A percentile compares a stretch with the other conserved stretches of the same genome.
Evolutionary conservation across 2,888 invertebrate genomes (phyloP).

Genomic region (Spatulosminthurus flaviceps): DNA sequence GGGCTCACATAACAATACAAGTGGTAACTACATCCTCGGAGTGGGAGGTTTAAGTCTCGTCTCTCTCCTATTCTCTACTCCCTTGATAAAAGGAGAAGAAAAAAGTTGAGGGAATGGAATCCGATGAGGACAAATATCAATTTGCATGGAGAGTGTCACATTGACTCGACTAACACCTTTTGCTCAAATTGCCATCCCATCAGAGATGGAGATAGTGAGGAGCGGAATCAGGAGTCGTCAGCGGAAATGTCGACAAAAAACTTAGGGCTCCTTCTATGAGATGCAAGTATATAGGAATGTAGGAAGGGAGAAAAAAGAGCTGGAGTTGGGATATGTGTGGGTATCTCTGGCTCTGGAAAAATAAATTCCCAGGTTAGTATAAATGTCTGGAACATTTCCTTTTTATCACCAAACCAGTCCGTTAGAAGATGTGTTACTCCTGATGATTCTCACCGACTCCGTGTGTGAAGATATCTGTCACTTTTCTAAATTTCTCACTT

Average conservation of each 20-base stretch:
- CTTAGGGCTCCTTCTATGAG: neutral
- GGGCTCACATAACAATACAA: constrained; percentile 1
- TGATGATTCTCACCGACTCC: constrained; percentile 13
- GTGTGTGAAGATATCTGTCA: constrained; percentile 10
- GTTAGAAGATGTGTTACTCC: neutral
- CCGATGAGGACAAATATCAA: constrained; percentile 25
- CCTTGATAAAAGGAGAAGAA: neutral
- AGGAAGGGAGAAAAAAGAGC: too few relatives aligned
- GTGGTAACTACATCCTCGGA: neutral
- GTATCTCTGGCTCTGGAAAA: neutral
- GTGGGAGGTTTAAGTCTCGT: too few relatives aligned
- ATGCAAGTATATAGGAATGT: neutral
- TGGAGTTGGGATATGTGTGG: too few relatives aligned
- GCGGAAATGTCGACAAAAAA: constrained; percentile 14
- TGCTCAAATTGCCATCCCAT: constrained; percentile 1
- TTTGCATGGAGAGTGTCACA: constrained; percentile 30
- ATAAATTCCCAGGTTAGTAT: constrained; percentile 14
- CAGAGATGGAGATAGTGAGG: constrained; percentile 1
- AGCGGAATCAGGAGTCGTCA: neutral
- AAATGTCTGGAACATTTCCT: constrained; percentile 1
- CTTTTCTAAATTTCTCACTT: constrained; percentile 14
- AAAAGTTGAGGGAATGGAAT: constrained; percentile 23
- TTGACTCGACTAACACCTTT: constrained; percentile 30
- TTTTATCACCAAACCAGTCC: constrained; percentile 5
- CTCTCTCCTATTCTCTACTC: too few relatives aligned